These are phyloP conservation scores for Sebastes minor DNA, from an alignment of 2,797 vertebrate species.

Conservation along the genomic window DNA sequence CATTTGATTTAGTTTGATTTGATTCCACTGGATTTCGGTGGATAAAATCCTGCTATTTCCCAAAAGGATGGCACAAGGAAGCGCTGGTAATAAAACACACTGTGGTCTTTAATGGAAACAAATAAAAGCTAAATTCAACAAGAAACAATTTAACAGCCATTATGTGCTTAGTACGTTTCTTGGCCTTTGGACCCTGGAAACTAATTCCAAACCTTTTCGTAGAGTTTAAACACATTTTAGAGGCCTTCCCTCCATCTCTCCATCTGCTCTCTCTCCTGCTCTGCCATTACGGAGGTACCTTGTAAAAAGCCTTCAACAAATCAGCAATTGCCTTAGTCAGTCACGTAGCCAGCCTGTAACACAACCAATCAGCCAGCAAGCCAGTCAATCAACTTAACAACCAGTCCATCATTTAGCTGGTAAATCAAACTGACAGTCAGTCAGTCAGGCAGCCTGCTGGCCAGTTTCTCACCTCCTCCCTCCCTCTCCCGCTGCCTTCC, in stretches of 20 bases:
- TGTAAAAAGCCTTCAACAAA: slow-evolving; percentile 61
- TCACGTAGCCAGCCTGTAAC: slow-evolving; percentile 61
- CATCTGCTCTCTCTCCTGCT: neutral
- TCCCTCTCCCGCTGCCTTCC: slow-evolving; percentile 24
- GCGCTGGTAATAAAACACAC: slow-evolving; percentile 55
- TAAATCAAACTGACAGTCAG: slow-evolving; percentile 58
- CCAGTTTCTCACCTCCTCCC: slow-evolving; percentile 47
- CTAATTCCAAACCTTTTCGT: slow-evolving; percentile 35
- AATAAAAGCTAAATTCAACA: slow-evolving; percentile 66
- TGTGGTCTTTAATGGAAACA: slow-evolving; percentile 63
- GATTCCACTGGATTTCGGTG: slow-evolving; percentile 26
- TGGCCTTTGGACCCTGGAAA: slow-evolving; percentile 52
- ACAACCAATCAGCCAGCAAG: slow-evolving; percentile 65
- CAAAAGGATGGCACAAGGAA: slow-evolving; percentile 33
- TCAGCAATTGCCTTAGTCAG: slow-evolving; percentile 41
- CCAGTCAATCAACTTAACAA: slow-evolving; percentile 71
- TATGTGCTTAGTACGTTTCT: slow-evolving; percentile 44
- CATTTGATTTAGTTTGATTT: slow-evolving; percentile 51
- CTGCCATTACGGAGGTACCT: slow-evolving; percentile 22
- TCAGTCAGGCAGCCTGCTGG: slow-evolving; percentile 27
- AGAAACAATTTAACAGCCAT: slow-evolving; percentile 63
- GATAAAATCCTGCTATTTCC: slow-evolving; percentile 36
- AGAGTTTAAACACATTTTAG: slow-evolving; percentile 53
- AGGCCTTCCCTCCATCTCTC: slow-evolving; percentile 4
- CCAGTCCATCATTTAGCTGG: slow-evolving; percentile 59